These are phyloP conservation scores for Gobius niger DNA, from an alignment of 2,113 vertebrate species.

Conservation along the genomic window DNA sequence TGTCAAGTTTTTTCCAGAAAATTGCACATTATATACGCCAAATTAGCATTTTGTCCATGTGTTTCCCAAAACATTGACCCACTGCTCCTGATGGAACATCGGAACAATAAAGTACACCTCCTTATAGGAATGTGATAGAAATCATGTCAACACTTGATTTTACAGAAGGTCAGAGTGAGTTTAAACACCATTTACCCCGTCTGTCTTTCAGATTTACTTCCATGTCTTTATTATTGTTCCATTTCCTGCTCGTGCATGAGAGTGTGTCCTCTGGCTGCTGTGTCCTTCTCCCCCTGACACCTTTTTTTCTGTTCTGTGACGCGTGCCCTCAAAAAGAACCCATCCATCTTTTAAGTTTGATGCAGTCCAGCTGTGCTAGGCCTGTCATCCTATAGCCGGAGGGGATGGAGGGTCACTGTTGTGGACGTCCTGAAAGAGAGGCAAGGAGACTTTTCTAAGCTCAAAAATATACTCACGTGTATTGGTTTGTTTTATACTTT, in stretches of 20 bases:
- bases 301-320: background rate
- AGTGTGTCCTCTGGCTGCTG: constrained; percentile 5
- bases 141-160: background rate
- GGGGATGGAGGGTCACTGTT: constrained; percentile 11
- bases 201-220: background rate
- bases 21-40: no score
- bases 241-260: background rate
- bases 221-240: background rate
- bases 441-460: constrained; percentile 15
- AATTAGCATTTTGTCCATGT: no score
- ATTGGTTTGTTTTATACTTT: background rate
- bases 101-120: no score
- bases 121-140: background rate
- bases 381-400: constrained; percentile 25
- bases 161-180: background rate
- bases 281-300: constrained; percentile 6
- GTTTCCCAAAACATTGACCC: no score
- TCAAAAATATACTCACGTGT: constrained; percentile 25
- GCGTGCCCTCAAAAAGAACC: constrained; percentile 15
- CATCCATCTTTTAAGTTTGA: constrained; percentile 48
- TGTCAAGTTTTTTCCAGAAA: no score
- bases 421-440: constrained; percentile 23
- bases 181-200: background rate
- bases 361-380: constrained; percentile 20
- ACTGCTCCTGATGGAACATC: no score